Percentiles rank a stretch among this genome's conserved stretches.
Conservation (phyloP, 2,888 invertebrate species). For the Aporophyla lueneburgensis region DNA sequence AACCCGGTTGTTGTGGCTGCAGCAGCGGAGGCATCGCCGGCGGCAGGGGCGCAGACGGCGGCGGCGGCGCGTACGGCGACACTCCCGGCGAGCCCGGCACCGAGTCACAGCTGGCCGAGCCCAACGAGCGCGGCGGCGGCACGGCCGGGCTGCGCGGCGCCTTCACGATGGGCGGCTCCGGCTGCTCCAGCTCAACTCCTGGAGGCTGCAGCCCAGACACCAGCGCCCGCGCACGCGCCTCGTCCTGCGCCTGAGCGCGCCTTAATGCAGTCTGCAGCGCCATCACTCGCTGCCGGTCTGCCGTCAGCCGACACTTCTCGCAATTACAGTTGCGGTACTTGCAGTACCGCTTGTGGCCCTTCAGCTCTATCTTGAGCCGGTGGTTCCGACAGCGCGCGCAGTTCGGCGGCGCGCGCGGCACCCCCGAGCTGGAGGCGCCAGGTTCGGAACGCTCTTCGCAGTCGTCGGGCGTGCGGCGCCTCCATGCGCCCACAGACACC, state of each 20-base stretch:
- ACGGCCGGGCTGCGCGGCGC: constrained; percentile 84
- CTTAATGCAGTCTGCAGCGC: constrained; percentile 96
- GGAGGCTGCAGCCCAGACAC: constrained; percentile 84
- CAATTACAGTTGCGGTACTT: constrained; percentile 96
- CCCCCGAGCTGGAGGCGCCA: constrained; percentile 90
- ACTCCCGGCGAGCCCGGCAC: constrained; percentile 86
- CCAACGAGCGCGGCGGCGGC: constrained; percentile 81
- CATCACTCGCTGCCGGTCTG: constrained; percentile 97
- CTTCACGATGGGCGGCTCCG: constrained; percentile 87
- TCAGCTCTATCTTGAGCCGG: constrained; percentile 96
- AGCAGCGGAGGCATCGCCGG: constrained; percentile 88
- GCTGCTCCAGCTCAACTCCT: constrained; percentile 86
- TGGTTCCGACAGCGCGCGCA: constrained; percentile 98
- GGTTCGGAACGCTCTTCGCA: constrained; percentile 88
- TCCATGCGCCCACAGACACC: constrained; percentile 88
- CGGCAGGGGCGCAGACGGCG: constrained; percentile 91
- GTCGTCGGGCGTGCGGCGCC: constrained; percentile 87
- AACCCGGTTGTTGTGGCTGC: constrained; percentile 88
- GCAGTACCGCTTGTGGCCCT: constrained; percentile 98
- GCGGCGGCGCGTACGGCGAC: constrained; percentile 84
- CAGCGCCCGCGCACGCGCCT: constrained; percentile 90
- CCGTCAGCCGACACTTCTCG: constrained; percentile 96
- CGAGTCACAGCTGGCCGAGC: constrained; percentile 86
- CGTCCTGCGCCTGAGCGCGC: constrained; percentile 96
- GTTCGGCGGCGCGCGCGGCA: constrained; percentile 96